Evolutionary conservation across 2,888 invertebrate species (phyloP), one percentile per base, ranked within the genome.

Genomic region (Dasysyrphus albostriatus): DNA sequence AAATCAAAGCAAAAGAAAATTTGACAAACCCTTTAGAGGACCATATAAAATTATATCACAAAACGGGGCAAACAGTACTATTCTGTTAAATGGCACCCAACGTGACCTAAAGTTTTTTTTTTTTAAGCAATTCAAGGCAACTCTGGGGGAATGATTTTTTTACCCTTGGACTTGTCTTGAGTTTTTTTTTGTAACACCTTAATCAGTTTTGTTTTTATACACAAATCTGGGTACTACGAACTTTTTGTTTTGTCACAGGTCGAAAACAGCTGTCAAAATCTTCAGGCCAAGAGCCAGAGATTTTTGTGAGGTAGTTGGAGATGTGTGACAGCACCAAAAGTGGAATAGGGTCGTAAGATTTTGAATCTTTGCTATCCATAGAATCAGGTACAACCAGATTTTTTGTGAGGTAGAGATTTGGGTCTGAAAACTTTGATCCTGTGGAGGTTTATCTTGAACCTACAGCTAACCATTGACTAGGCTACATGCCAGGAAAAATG

Each of bases 41-140:
- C n/a, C n/a, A n/a, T n/a, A n/a, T n/a, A n/a, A n/a, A n/a, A n/a
- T n/a, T n/a, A n/a, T n/a, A n/a, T n/a, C n/a, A n/a, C n/a, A n/a
- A n/a, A n/a, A n/a, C n/a, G n/a, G n/a, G n/a, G n/a, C n/a, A n/a
- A n/a, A n/a, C n/a, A n/a, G n/a, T n/a, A n/a, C n/a, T n/a, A n/a
- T n/a, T n/a, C n/a, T n/a, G n/a, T n/a, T n/a, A n/a, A 49, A 49
- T 49, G 49, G 49, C 49, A 19, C 49, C 49, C 49, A 49, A 49
- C 49, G 49, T 5, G 19, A 24, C 49, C 49, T 49, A 49, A 49
- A 19, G 47, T 19, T 49, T 10, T 49, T 42, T 14, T 14, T 42
- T 42, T 42, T 10, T 39, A 42, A 44, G 3, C 24, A 24, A n/a
- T 1, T 7, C 2, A 44, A 24, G 16, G n/a, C 10, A 19, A n/a